Percentiles rank a stretch among this genome's conserved stretches.
These are phyloP conservation scores for Tragelaphus scriptus DNA, from an alignment of 2,113 vertebrate genomes.

Conservation along the genomic window DNA sequence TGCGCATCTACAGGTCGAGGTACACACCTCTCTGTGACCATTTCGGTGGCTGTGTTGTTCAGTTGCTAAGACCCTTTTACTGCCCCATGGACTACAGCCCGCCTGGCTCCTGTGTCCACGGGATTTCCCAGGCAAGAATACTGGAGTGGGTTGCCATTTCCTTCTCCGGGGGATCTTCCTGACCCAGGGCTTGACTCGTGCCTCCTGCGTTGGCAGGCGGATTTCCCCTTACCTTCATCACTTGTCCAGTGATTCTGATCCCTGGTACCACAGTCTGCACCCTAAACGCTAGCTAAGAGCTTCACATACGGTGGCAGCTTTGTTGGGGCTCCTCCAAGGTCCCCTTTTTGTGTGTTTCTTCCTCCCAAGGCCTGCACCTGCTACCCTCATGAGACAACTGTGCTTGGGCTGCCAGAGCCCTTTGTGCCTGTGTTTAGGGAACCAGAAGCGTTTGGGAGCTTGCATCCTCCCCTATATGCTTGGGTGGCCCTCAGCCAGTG, in stretches of 20 bases:
- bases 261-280: accelerated
- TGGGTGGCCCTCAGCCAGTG: not conserved
- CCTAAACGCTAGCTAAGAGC: not conserved
- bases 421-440: accelerated
- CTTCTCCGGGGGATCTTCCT: not conserved
- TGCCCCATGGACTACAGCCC: not conserved
- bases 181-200: not conserved
- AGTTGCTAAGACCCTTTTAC: not conserved
- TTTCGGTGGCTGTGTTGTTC: not conserved
- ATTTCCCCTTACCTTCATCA: not conserved
- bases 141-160: not conserved
- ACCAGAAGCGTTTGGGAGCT: not conserved
- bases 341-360: not conserved
- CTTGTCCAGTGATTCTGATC: not conserved
- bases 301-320: accelerated
- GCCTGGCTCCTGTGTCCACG: not conserved
- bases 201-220: not conserved
- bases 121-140: not conserved
- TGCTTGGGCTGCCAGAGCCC: not conserved
- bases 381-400: not conserved
- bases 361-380: not conserved
- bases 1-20: not conserved
- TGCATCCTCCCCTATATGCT: accelerated
- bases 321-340: not conserved
- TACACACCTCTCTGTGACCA: not conserved